These are phyloP conservation scores for Phyllotreta cruciferae DNA, from an alignment of 2,888 invertebrate genomes.

Conservation along the genomic window DNA sequence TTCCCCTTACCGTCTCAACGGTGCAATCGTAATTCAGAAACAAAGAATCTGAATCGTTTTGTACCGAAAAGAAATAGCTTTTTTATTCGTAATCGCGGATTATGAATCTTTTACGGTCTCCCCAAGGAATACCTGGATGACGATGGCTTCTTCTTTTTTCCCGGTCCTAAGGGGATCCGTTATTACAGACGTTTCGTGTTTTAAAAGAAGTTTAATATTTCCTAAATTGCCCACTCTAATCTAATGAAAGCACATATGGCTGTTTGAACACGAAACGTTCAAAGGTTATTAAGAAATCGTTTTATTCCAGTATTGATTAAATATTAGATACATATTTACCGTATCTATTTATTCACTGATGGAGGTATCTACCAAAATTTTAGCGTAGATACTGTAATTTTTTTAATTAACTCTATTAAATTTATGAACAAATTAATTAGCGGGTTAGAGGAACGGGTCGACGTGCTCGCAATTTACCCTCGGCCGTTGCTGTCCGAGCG, in stretches of 20 bases:
- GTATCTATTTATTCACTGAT: no score
- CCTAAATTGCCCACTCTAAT: constrained; percentile 46
- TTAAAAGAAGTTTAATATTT: constrained; percentile 44
- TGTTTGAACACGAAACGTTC: constrained; percentile 38
- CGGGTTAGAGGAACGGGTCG: constrained; percentile 23
- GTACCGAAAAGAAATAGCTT: constrained; percentile 57
- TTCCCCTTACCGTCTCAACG: constrained; percentile 50
- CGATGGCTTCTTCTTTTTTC: constrained; percentile 41
- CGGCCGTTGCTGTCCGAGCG: constrained; percentile 18
- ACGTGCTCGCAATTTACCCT: constrained; percentile 9
- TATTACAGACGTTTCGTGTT: constrained; percentile 47
- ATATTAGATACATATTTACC: no score
- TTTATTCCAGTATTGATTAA: constrained; percentile 32
- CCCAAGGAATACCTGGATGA: constrained; percentile 56
- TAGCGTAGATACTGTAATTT: no score
- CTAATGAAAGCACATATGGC: constrained; percentile 44
- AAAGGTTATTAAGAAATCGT: constrained; percentile 37
- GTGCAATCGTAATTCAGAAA: constrained; percentile 58
- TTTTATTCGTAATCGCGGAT: constrained; percentile 59
- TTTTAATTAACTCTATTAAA: not conserved
- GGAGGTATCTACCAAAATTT: no score
- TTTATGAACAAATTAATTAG: constrained; percentile 25
- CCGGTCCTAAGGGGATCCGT: constrained; percentile 46
- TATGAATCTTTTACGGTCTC: constrained; percentile 59
- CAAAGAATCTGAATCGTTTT: constrained; percentile 55